Evolutionary conservation across 1,140 invertebrate species (phyloP), one percentile per base, ranked within the genome.

Genomic region (Megalopta genalis): DNA sequence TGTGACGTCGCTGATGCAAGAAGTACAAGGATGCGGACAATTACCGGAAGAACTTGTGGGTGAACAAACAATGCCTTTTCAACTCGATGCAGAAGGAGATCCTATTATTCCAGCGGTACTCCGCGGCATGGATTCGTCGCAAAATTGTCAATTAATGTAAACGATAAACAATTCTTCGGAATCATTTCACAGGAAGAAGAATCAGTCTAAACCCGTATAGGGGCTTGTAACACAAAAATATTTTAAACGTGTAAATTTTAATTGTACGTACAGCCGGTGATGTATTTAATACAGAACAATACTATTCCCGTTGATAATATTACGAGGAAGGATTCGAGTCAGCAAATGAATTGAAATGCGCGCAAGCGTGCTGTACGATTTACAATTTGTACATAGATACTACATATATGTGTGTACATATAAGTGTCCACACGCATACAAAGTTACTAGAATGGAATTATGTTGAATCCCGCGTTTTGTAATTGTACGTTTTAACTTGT

Each of bases 21-120:
- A 97, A 94, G 95, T 98, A 93, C 97, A 98, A 93, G 95, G 95
- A 82, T 95, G 95, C 85, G 97, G 97, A 6, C 96, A 97, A 78
- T 97, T 97, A 1, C 97, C 97, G 0, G 94, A 95, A 73, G 97
- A 98, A 83, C 93, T 98, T 64, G 94, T 97, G n/a, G 96, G 96
- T 2, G 96, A 97, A 54, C 89, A 97, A 74, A 60, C 83, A 12
- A 49, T 84, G 9, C 42, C 88, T 21, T 90, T 92, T 63, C 89
- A 89, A 46, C 4, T n/a, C 16, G 90, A 92, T 82, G 57, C 65
- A 5, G 88, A 91, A 21, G 90, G 88, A 9, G 88, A 90, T 84
- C 87, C 90, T 27, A 32, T 85, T 12, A 39, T 84, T 25, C 86
- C 89, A 27, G 16, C 77, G 0, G 80, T 90, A 64, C 77, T 91